Conservation (phyloP, 2,888 invertebrate genomes). For the Athetis lepigone region DNA sequence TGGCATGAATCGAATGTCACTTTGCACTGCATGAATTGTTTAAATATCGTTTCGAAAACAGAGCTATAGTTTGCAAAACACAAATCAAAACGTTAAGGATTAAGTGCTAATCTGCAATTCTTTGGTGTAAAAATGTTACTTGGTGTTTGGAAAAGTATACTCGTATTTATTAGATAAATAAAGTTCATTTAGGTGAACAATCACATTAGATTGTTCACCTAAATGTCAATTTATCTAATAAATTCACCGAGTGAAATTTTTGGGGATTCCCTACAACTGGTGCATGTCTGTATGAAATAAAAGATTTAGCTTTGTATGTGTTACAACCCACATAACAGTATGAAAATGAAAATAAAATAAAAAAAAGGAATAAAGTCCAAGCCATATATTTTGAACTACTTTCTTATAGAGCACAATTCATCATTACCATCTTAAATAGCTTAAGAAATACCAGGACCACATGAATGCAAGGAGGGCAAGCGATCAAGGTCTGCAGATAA, state of each 20-base stretch:
- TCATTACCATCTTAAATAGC: conserved; percentile 36
- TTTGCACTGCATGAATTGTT: conserved; percentile 3
- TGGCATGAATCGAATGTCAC: conserved; percentile 14
- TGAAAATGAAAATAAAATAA: background rate
- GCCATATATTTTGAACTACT: conserved; percentile 5
- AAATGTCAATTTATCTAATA: too few species aligned
- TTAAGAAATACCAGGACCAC: conserved; percentile 53
- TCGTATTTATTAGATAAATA: too few species aligned
- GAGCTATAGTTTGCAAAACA: background rate
- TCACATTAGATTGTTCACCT: too few species aligned
- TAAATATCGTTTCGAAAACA: background rate
- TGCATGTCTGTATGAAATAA: background rate
- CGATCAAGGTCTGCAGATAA: conserved; percentile 60
- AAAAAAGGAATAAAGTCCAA: background rate
- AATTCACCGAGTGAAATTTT: background rate
- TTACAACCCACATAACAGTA: too few species aligned
- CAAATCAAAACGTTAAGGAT: background rate
- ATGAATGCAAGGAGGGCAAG: conserved; percentile 51
- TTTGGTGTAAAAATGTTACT: background rate
- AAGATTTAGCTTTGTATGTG: background rate
- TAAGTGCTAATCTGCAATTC: background rate
- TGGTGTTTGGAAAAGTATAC: too few species aligned
- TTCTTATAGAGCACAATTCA: conserved; percentile 18
- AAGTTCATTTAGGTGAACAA: background rate
- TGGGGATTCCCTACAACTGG: background rate